Percentiles rank a stretch among this genome's conserved stretches.
These are phyloP conservation scores for Aleiodes leptofemur DNA, from an alignment of 2,888 invertebrate species.

Conservation along the genomic window DNA sequence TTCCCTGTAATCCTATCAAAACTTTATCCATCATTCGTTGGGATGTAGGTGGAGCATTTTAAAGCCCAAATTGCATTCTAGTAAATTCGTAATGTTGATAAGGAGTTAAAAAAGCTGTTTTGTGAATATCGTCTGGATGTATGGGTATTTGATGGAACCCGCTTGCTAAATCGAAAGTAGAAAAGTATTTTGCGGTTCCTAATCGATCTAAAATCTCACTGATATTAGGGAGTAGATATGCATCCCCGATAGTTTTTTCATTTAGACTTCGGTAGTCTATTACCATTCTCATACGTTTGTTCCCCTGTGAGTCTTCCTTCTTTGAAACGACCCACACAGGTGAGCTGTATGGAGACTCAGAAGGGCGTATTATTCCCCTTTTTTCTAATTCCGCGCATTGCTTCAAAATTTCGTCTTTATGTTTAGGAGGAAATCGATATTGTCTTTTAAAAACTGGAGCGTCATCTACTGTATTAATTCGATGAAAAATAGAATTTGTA, in stretches of 20 bases:
- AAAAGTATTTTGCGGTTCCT: constrained; percentile 30
- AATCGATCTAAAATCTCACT: constrained; percentile 30
- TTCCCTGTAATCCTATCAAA: constrained; percentile 52
- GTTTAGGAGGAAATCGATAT: constrained; percentile 22
- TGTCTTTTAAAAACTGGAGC: constrained; percentile 28
- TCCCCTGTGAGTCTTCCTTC: constrained; percentile 44
- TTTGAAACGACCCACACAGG: constrained; percentile 23
- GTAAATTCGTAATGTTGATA: constrained; percentile 57
- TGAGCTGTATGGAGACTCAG: no score
- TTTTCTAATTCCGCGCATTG: no score
- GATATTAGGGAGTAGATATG: constrained; percentile 57
- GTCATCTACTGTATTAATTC: constrained; percentile 36
- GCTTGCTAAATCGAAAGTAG: constrained; percentile 40
- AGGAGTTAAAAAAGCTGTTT: constrained; percentile 51
- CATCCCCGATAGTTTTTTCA: constrained; percentile 47
- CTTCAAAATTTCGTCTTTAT: constrained; percentile 25
- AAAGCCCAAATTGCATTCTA: constrained; percentile 53
- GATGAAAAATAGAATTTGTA: constrained; percentile 24
- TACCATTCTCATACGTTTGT: constrained; percentile 44
- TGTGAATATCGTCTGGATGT: constrained; percentile 48
- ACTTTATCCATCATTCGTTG: constrained; percentile 71
- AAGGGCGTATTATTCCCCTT: no score
- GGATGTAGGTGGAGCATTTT: constrained; percentile 60
- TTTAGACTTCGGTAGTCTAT: constrained; percentile 50
- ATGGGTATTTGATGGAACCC: constrained; percentile 63